Evolutionary conservation across 2,113 vertebrate species (phyloP).

Genomic region (Daboia siamensis): DNA sequence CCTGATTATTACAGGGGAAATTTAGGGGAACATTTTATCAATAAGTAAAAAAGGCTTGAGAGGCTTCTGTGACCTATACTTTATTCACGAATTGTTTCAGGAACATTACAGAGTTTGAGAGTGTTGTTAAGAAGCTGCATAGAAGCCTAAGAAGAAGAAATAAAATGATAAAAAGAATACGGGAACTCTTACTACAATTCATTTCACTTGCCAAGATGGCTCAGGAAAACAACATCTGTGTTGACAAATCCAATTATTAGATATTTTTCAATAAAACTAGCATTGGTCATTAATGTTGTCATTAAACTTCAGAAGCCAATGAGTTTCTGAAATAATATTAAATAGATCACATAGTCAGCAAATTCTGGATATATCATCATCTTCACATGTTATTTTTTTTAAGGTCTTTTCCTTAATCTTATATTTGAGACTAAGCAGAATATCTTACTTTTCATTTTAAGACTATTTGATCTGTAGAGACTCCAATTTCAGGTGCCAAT

Average conservation of each 20-base stretch:
- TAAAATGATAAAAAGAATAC: neutral
- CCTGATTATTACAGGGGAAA: neutral
- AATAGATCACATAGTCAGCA: constrained; percentile 30
- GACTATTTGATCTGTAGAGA: neutral
- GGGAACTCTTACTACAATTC: neutral
- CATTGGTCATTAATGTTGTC: neutral
- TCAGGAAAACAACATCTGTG: too few species aligned
- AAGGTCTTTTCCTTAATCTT: neutral
- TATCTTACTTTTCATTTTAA: neutral
- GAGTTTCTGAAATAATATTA: neutral
- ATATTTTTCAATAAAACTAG: neutral
- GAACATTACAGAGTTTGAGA: neutral
- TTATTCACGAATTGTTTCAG: neutral
- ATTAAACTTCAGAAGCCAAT: neutral
- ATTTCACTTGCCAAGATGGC: neutral
- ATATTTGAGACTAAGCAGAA: neutral
- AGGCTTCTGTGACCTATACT: neutral
- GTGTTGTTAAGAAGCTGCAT: neutral
- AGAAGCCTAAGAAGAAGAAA: neutral
- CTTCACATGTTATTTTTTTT: neutral
- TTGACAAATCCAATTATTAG: neutral
- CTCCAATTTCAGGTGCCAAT: neutral
- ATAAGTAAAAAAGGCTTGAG: constrained; percentile 7
- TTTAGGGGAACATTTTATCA: neutral
- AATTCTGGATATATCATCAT: constrained; percentile 2